These are phyloP conservation scores for Cepaea hortensis DNA, from an alignment of 2,888 invertebrate species.

Conservation along the genomic window DNA sequence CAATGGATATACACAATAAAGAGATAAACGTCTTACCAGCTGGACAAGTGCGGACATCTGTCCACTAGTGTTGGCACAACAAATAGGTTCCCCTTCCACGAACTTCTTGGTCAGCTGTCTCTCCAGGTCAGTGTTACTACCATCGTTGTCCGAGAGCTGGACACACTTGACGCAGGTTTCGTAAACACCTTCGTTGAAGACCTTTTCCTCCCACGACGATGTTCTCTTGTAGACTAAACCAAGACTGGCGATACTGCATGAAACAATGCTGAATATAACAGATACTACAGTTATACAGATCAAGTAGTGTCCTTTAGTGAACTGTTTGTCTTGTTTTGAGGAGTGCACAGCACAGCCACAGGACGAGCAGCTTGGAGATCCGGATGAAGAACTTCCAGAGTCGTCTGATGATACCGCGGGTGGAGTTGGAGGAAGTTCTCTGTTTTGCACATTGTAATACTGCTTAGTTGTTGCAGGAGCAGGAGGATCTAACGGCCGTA, in stretches of 20 bases:
- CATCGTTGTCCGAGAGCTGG: neutral
- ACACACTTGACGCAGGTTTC: slow-evolving; percentile 3
- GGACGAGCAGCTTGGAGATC: neutral
- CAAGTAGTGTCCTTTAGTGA: neutral
- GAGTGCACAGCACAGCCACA: neutral
- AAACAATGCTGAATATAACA: neutral
- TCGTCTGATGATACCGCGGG: too few species aligned
- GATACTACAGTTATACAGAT: neutral
- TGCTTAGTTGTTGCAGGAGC: too few species aligned
- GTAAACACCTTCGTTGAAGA: slow-evolving; percentile 1
- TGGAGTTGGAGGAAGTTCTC: too few species aligned
- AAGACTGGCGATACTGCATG: neutral
- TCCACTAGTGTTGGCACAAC: slow-evolving; percentile 18
- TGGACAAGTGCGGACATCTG: slow-evolving; percentile 7
- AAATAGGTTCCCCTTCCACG: neutral
- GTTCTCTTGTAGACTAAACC: neutral
- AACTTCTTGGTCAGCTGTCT: neutral
- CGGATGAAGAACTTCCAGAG: too few species aligned
- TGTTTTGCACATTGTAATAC: too few species aligned
- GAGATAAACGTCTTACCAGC: neutral
- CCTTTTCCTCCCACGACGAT: neutral
- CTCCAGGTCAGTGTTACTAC: neutral
- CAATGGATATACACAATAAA: too few species aligned
- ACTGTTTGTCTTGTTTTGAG: neutral
- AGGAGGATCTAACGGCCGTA: too few species aligned